These are phyloP conservation scores for Mus spretus DNA, from an alignment of 2,797 vertebrate genomes.

Conservation along the genomic window DNA sequence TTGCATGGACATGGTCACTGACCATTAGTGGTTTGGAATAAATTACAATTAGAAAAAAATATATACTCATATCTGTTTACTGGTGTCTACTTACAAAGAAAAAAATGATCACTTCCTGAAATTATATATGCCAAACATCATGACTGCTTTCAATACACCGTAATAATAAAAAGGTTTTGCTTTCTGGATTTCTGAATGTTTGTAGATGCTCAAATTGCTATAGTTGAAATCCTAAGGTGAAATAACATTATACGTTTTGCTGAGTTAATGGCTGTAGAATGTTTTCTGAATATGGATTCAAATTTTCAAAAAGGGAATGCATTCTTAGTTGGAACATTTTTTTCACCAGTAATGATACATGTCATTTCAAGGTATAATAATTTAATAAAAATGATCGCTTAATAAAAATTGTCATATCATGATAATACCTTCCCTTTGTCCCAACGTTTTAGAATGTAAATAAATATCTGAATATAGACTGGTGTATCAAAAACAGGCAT, in stretches of 20 bases:
- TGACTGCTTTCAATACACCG: background rate
- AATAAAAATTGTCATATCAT: conserved; percentile 18
- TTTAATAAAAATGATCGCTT: background rate
- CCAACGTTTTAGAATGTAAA: background rate
- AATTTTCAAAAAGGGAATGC: background rate
- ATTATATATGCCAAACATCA: background rate
- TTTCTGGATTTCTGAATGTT: background rate
- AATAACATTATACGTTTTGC: background rate
- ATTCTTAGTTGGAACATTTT: conserved; percentile 5
- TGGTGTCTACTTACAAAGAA: conserved; percentile 2
- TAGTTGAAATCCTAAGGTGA: conserved; percentile 15
- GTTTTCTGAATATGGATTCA: background rate
- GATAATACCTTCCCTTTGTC: background rate
- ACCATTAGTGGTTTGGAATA: background rate
- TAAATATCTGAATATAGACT: conserved; percentile 61
- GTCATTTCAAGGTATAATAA: conserved; percentile 32
- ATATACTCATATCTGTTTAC: background rate
- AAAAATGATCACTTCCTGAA: background rate
- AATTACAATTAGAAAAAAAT: conserved; percentile 13
- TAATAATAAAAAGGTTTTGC: background rate
- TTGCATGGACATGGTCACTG: background rate
- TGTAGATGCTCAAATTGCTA: background rate
- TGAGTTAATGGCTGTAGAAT: background rate
- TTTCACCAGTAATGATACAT: background rate
- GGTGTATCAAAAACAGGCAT: conserved; percentile 59